Conservation (phyloP, 2,797 vertebrate genomes). For the Adrianichthys oophorus region DNA sequence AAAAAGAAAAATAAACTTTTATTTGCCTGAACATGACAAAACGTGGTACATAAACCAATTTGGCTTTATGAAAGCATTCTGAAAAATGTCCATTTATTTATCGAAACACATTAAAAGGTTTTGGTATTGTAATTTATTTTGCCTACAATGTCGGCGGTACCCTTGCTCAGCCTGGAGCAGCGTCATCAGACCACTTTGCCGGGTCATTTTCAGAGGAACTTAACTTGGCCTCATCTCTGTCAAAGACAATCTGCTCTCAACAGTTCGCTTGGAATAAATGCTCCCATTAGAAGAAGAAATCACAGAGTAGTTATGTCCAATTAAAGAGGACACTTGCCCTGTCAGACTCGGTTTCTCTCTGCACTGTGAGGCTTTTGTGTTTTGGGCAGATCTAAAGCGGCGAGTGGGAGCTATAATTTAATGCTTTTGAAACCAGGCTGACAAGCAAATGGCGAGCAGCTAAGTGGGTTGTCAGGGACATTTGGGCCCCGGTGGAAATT, state of each 20-base stretch:
- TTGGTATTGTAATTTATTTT: too few species aligned
- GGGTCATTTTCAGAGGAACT: conserved; percentile 6
- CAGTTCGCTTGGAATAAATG: conserved; percentile 38
- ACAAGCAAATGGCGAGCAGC: conserved; percentile 33
- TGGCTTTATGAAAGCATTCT: too few species aligned
- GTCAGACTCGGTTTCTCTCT: conserved; percentile 39
- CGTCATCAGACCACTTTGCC: conserved; percentile 2
- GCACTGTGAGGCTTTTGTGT: conserved; percentile 25
- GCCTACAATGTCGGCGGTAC: too few species aligned
- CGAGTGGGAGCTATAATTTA: conserved; percentile 18
- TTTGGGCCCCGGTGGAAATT: conserved; percentile 17
- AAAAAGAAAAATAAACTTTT: too few species aligned
- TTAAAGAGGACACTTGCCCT: conserved; percentile 44
- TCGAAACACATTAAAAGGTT: too few species aligned
- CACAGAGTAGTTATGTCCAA: conserved; percentile 26
- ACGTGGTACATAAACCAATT: too few species aligned
- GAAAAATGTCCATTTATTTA: too few species aligned
- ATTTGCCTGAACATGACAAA: too few species aligned
- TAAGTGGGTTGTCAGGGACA: conserved; percentile 34
- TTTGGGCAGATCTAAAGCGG: conserved; percentile 29
- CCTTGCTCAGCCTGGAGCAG: conserved; percentile 14
- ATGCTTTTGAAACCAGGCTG: conserved; percentile 38
- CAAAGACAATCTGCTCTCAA: conserved; percentile 41
- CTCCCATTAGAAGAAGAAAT: conserved; percentile 44
- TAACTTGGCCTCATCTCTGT: conserved; percentile 33